Percentiles rank a stretch among this genome's conserved stretches.
phyloP scores from a whole-genome alignment of 2,888 invertebrate species.

The Chydorus sphaericus region DNA sequence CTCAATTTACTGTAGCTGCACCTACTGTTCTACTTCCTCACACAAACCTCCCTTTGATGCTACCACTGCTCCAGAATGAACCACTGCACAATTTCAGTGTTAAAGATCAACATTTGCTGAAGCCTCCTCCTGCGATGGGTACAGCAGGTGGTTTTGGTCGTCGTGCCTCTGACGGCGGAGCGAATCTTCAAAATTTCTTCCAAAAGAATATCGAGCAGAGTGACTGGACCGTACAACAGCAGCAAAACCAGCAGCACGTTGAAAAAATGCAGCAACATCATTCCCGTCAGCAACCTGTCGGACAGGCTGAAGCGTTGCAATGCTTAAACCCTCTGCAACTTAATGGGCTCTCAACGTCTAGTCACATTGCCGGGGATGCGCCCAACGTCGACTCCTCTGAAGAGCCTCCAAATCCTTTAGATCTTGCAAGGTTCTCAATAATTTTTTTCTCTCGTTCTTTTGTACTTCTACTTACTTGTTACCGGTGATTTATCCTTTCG shows the following conservation, averaged over 20 bases:
- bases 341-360: constrained; percentile 19
- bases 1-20: background rate
- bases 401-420: constrained; percentile 36
- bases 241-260: background rate
- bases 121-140: constrained; percentile 75
- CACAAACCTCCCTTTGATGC: constrained; percentile 67
- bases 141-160: constrained; percentile 71
- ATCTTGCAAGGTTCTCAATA: constrained; percentile 32
- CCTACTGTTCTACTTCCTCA: constrained; percentile 43
- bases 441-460: background rate
- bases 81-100: constrained; percentile 72
- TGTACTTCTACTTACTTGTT: constrained; percentile 15
- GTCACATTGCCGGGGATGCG: too few relatives aligned
- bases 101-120: constrained; percentile 82
- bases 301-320: constrained; percentile 27
- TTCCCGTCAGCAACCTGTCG: background rate
- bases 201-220: constrained; percentile 36
- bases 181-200: constrained; percentile 65
- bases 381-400: constrained; percentile 27
- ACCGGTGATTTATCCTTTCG: background rate
- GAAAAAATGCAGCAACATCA: too few relatives aligned
- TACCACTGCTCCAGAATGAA: constrained; percentile 68
- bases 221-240: constrained; percentile 31
- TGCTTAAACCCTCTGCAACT: constrained; percentile 29
- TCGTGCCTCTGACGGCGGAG: constrained; percentile 89